Evolutionary conservation across 2,888 invertebrate species (phyloP).

Genomic region (Bellardia bayeri): DNA sequence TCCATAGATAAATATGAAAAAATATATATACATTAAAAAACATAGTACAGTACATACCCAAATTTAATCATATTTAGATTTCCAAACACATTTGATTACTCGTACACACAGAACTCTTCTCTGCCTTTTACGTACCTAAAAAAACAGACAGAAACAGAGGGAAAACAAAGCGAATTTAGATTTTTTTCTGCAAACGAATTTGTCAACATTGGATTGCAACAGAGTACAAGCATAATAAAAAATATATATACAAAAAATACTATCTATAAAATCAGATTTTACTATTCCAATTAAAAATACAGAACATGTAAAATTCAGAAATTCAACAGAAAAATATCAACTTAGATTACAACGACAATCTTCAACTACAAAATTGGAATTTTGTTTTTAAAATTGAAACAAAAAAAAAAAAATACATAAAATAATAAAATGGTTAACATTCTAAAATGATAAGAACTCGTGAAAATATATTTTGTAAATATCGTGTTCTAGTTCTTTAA

Average conservation of each 20-base stretch:
- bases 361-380: conserved; percentile 14
- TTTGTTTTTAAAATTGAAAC: neutral
- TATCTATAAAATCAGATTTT: conserved; percentile 31
- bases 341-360: neutral
- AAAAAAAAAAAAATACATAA: neutral
- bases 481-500: too few species aligned
- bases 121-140: conserved; percentile 33
- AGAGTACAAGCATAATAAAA: neutral
- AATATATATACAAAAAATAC: conserved; percentile 4
- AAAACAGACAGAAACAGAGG: conserved; percentile 7
- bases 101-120: neutral
- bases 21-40: conserved; percentile 1
- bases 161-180: conserved; percentile 4
- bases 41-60: neutral
- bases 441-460: neutral
- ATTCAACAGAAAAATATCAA: conserved; percentile 3
- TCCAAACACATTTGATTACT: neutral
- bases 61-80: conserved; percentile 36
- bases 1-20: neutral
- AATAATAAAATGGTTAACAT: neutral
- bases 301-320: conserved; percentile 20
- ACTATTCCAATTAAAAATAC: conserved; percentile 39
- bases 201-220: conserved; percentile 24
- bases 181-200: conserved; percentile 14
- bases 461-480: too few species aligned